Evolutionary conservation across 2,888 invertebrate genomes (phyloP), one percentile per base, ranked within the genome.

Genomic region (Spisula solida): DNA sequence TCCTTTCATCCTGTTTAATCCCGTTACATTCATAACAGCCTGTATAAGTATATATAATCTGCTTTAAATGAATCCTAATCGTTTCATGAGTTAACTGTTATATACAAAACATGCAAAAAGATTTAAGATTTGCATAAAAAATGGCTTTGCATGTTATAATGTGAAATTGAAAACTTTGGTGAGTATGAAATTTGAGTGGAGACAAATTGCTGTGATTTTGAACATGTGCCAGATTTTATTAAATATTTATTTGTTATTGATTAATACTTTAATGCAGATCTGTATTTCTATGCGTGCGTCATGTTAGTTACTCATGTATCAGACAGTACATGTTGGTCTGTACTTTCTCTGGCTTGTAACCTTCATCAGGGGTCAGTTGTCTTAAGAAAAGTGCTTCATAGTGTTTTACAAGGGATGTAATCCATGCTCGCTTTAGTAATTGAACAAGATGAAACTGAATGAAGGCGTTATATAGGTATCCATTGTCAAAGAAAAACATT

Each of bases 81-180:
- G 8, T 41, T 25, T 29, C 29, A 34, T 70, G 18, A 16, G 34
- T 34, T 18, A 1, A 5, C 2, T 41, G 41, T 41, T 5, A 41
- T 41, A 41, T 2, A 34, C 34, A 8, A 75, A 75, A 75, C 34
- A 34, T 75, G 34, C 75, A 75, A 16, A 41, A 8, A 41, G 2
- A 41, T 41, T 5, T 41, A 41, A 31, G 34, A 75, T 75, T 75
- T 75, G 75, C 75, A 75, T 75, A 75, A 75, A 70, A 34, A 75
- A 6, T n/a, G 60, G 25, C 16, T 66, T 66, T 66, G 60, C 60
- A 66, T 66, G 25, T 66, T 66, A 1, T 66, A 66, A 25, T 66
- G n/a, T 66, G 25, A 25, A 66, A 2, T n/a, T 66, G 60, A n/a
- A 2, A 5, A 41, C 41, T 5, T 41, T 41, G 41, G 2, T 2